Conservation (phyloP, 2,888 invertebrate genomes). For the Cremastinae sp. region DNA sequence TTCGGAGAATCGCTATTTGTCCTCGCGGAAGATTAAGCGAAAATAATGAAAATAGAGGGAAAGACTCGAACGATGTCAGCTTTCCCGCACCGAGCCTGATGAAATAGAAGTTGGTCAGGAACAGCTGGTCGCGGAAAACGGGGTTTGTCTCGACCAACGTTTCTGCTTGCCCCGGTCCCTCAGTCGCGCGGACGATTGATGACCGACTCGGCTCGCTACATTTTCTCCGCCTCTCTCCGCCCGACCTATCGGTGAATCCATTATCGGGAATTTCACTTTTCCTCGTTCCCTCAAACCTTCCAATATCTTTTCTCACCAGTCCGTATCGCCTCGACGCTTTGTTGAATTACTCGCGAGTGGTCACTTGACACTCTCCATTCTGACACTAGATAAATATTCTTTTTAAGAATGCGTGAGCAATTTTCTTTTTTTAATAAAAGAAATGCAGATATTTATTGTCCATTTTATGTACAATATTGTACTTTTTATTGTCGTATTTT, state of each 20-base stretch:
- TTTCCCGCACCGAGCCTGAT: neutral
- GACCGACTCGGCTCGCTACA: constrained; percentile 45
- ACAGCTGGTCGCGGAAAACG: constrained; percentile 33
- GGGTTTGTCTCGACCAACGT: constrained; percentile 25
- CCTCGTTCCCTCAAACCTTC: neutral
- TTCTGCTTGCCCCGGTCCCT: neutral
- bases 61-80: neutral
- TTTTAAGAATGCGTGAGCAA: too few relatives aligned
- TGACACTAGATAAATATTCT: too few relatives aligned
- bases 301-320: neutral
- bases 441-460: too few relatives aligned
- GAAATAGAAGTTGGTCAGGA: constrained; percentile 21
- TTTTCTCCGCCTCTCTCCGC: constrained; percentile 1
- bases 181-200: constrained; percentile 54
- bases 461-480: too few relatives aligned
- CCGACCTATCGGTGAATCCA: constrained; percentile 57
- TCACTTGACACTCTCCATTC: neutral
- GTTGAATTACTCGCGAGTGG: neutral
- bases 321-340: too few relatives aligned
- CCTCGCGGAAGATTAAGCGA: constrained; percentile 1
- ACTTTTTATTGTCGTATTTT: too few relatives aligned
- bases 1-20: constrained; percentile 52
- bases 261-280: constrained; percentile 42
- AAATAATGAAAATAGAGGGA: neutral
- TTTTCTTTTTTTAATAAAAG: too few relatives aligned